Evolutionary conservation across 2,888 invertebrate genomes (phyloP).

Genomic region (Villa cingulata): DNA sequence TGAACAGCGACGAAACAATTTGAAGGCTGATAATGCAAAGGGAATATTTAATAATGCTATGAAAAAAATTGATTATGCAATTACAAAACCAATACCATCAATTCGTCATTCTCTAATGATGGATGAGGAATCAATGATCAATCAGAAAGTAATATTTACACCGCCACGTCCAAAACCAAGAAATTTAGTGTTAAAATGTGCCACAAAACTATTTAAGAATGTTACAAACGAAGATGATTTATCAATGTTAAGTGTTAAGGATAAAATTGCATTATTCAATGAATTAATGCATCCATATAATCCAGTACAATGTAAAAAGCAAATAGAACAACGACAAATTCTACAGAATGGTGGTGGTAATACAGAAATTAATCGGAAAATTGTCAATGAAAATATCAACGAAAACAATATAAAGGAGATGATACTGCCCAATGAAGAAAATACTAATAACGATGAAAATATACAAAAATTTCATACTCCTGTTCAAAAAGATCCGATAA

Average conservation of each 20-base stretch:
- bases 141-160: background rate
- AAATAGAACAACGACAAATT: background rate
- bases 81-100: background rate
- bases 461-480: no score
- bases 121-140: no score
- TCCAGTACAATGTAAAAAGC: constrained; percentile 14
- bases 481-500: background rate
- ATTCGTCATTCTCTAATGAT: background rate
- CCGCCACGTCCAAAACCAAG: background rate
- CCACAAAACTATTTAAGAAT: background rate
- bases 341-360: no score
- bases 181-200: background rate
- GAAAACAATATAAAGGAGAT: no score
- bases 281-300: constrained; percentile 24
- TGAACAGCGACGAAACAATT: background rate
- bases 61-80: no score
- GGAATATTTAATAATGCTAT: no score
- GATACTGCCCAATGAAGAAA: no score
- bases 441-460: background rate
- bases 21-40: background rate
- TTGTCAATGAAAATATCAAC: no score
- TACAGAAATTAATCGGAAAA: no score
- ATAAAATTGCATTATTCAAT: constrained; percentile 27
- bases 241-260: constrained; percentile 27
- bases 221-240: constrained; percentile 26